These are phyloP conservation scores for Larimichthys crocea DNA, from an alignment of 2,113 vertebrate genomes.

Conservation along the genomic window DNA sequence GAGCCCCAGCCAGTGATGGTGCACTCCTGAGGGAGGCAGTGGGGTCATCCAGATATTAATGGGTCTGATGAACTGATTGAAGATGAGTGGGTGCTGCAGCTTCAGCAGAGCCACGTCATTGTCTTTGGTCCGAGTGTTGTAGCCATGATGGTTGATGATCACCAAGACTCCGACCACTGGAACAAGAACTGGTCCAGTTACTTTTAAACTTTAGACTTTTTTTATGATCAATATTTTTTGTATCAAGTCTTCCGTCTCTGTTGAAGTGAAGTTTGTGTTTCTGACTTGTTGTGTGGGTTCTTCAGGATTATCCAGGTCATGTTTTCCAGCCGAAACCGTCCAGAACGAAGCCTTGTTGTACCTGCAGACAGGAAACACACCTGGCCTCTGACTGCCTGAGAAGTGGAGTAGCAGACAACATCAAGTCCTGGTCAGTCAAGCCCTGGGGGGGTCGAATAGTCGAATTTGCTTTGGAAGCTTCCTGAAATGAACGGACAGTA, in stretches of 20 bases:
- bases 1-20: constrained; percentile 83
- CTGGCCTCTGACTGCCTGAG: background rate
- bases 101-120: constrained; percentile 78
- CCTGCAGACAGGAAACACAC: constrained; percentile 48
- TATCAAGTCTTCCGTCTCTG: background rate
- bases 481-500: too few relatives aligned
- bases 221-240: too few relatives aligned
- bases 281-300: constrained; percentile 60
- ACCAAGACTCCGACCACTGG: constrained; percentile 60
- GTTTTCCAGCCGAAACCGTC: constrained; percentile 79
- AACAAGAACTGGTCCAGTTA: too few relatives aligned
- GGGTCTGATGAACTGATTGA: constrained; percentile 71
- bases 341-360: constrained; percentile 68
- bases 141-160: constrained; percentile 68
- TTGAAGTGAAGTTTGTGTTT: background rate
- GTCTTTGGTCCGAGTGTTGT: constrained; percentile 67
- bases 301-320: constrained; percentile 66
- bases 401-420: too few relatives aligned
- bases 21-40: constrained; percentile 56
- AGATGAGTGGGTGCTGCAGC: constrained; percentile 71
- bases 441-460: too few relatives aligned
- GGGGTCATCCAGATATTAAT: constrained; percentile 66
- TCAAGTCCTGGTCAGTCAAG: too few relatives aligned
- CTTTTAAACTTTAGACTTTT: too few relatives aligned
- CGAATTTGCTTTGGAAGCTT: too few relatives aligned